Base-by-base conservation (phyloP, 1,140 invertebrate species). In the Dendroctonus valens region DNA sequence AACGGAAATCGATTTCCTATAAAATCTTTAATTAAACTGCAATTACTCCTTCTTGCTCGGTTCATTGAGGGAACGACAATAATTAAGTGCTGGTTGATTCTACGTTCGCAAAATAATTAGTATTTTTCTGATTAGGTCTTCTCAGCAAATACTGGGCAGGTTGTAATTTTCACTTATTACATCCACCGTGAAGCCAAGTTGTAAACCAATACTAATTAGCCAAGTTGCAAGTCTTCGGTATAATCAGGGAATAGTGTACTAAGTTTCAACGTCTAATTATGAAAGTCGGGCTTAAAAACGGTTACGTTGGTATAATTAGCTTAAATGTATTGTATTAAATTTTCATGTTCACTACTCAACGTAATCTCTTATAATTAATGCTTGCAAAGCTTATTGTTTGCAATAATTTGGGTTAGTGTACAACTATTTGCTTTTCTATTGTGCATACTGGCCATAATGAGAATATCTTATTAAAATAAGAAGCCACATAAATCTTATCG, bases 181-280 rank as follows among this genome's bases (percentile, higher is more conserved):
- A 42, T 65, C 54, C 38, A 54, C 63, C 42, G 55, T 50, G 63
- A 65, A 65, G 59, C 63, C 48, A 49, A 57, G 44, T 57, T 57
- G 62, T 65, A 57, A 63, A 63, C 61, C 51, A 63, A 57, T 65
- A 57, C 52, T 65, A 65, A 65, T 65, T 65, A 65, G 52, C 53
- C 62, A 49, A 65, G 53, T 65, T 57, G 41, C 42, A 63, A 54
- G 51, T 53, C 51, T 53, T 53, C 60, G 41, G 41, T 51, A 39
- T 50, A 61, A 63, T 51, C 6, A 63, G 50, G 61, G 50, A 63
- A 46, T 42, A 26, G 6, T 55, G 51, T 61, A 41, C 59, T 41
- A 61, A 61, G 59, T 61, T 61, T 52, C 59, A 41, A 49, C 59
- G 26, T 14, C 59, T 61, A 61, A 61, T 61, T 61, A 61, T 61